Evolutionary conservation across 2,113 vertebrate genomes (phyloP), one percentile per base, ranked within the genome.

Genomic region (Mesitornis unicolor): DNA sequence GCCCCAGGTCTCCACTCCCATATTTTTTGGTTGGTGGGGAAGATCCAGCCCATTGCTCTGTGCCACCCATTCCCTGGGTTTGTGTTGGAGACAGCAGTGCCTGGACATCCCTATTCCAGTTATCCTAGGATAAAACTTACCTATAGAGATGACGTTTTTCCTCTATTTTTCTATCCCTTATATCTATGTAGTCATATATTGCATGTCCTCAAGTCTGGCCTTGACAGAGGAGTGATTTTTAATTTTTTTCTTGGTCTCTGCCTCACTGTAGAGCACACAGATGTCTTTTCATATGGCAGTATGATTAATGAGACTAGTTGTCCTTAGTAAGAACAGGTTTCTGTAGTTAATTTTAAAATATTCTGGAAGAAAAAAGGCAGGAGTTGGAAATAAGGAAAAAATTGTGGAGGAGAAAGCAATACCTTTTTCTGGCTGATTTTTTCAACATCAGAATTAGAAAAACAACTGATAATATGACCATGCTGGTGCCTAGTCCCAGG

Each of bases 341-440:
- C 74, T 71, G 8, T 0, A 10, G 29, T 2, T 14, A 47, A 12
- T 14, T 78, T 63, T 45, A 43, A 89, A 38, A 21, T 4, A 40
- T 4, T 35, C 28, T 59, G 51, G 48, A 42, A 43, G 25, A 60
- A 75, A 77, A 60, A 75, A 77, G 18, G 3, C 0, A 4, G 10
- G 10, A 36, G 25, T 10, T 36, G 21, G 67, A 78, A 70, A 50
- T 7, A 2, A 74, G 38, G 64, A 4, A 2, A 56, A 16, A 33
- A 22, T 6, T 0, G 4, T 1, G 12, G 17, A 51, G 53, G 40
- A 42, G 42, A 21, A 96, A 79, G 35, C 2, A 33, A 33, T 98
- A 98, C 98, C 98, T 95, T 88, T 89, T 97, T 43, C 97, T 97
- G 84, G 97, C 87, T 1, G 98, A 96, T 45, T 97, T 98, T 69